phyloP scores from a whole-genome alignment of 2,113 vertebrate species.

The Sardina pilchardus region DNA sequence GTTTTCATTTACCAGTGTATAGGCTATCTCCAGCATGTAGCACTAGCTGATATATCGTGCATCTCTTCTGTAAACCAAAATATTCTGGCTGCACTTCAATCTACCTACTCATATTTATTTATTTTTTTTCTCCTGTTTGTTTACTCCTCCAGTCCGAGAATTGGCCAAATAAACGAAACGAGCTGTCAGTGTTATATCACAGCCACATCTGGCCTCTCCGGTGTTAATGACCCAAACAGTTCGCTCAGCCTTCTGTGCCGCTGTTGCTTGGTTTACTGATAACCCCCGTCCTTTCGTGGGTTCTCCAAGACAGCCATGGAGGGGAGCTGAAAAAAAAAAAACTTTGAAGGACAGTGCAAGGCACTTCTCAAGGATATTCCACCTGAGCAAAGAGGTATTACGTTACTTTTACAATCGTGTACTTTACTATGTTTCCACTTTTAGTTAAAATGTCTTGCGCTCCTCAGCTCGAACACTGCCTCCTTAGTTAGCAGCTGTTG shows the following conservation, averaged over 20 bases:
- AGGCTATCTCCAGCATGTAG: too few relatives aligned
- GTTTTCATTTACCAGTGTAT: too few relatives aligned
- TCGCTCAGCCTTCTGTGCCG: slow-evolving; percentile 23
- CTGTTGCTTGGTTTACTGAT: neutral
- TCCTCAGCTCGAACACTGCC: neutral
- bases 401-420: neutral
- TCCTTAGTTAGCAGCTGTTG: neutral
- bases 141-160: slow-evolving; percentile 48
- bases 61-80: too few relatives aligned
- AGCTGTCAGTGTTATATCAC: slow-evolving; percentile 60
- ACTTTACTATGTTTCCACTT: neutral
- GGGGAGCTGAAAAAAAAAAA: slow-evolving; percentile 34
- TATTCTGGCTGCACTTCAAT: too few relatives aligned
- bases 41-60: too few relatives aligned
- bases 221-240: slow-evolving; percentile 55
- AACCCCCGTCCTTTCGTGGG: neutral
- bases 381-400: neutral
- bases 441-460: neutral
- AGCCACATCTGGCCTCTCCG: slow-evolving; percentile 60
- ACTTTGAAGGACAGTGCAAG: slow-evolving; percentile 40
- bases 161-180: slow-evolving; percentile 63
- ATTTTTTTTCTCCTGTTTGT: neutral
- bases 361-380: slow-evolving; percentile 42
- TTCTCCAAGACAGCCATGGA: slow-evolving; percentile 35
- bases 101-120: neutral